phyloP scores from a whole-genome alignment of 2,797 vertebrate genomes.

The Sebastes hubbsi region DNA sequence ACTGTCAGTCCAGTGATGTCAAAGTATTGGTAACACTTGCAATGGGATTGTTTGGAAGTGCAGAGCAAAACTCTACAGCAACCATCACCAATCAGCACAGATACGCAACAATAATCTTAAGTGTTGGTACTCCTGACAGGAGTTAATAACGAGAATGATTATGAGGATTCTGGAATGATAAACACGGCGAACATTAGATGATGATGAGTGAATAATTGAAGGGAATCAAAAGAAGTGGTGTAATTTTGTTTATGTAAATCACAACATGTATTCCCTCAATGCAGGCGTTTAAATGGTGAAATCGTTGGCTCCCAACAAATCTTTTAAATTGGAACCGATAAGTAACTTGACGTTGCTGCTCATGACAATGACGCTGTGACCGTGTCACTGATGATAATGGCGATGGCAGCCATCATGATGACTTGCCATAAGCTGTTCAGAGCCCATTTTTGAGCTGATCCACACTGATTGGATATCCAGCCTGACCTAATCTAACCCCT shows the following conservation, averaged over 20 bases:
- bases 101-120: neutral
- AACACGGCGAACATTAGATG: neutral
- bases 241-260: neutral
- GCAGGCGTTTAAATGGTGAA: neutral
- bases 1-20: neutral
- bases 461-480: conserved; percentile 48
- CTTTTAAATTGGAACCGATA: neutral
- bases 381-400: neutral
- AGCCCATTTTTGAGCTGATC: conserved; percentile 46
- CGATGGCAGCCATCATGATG: conserved; percentile 13
- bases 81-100: neutral
- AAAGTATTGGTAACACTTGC: neutral
- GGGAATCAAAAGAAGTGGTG: neutral
- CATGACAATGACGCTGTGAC: neutral
- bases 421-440: conserved; percentile 19
- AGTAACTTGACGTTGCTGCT: neutral
- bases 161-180: neutral
- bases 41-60: neutral
- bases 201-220: neutral
- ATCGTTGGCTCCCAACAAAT: neutral
- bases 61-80: neutral
- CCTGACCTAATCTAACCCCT: conserved; percentile 50
- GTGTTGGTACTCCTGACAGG: neutral
- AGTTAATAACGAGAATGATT: neutral
- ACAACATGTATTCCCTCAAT: neutral